Evolutionary conservation across 2,797 vertebrate genomes (phyloP).

Genomic region (Circus cinereus): DNA sequence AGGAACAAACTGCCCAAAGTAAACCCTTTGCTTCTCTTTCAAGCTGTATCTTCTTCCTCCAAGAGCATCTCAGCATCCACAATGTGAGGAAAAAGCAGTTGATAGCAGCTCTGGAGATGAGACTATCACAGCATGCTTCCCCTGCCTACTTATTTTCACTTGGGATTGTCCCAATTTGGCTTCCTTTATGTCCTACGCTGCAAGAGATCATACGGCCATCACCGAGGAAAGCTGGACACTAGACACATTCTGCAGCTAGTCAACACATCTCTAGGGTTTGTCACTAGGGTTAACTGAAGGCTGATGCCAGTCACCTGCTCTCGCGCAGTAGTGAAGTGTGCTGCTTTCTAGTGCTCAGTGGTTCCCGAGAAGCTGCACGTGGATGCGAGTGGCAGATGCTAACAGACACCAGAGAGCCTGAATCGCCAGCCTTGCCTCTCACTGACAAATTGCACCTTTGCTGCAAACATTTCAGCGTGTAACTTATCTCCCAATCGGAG

Average conservation of each 20-base stretch:
- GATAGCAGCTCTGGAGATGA: neutral
- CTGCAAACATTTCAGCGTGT: neutral
- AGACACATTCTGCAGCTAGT: conserved; percentile 43
- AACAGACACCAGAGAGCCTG: conserved; percentile 12
- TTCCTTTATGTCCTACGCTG: neutral
- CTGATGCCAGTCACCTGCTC: conserved; percentile 34
- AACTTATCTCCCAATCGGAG: conserved; percentile 15
- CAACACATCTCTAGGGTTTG: conserved; percentile 45
- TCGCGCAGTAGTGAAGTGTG: neutral
- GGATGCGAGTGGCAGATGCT: conserved; percentile 35
- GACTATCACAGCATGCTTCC: neutral
- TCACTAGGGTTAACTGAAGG: conserved; percentile 7
- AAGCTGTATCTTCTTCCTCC: neutral
- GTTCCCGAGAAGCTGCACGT: conserved; percentile 6
- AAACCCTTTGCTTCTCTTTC: neutral
- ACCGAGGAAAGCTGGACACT: conserved; percentile 49
- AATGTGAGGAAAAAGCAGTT: neutral
- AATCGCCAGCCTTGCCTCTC: neutral
- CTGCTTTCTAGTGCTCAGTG: neutral
- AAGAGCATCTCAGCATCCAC: neutral
- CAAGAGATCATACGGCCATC: neutral
- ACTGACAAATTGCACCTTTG: conserved; percentile 48
- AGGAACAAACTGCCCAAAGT: neutral
- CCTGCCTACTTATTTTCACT: neutral
- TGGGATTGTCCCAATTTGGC: neutral